Conservation (phyloP, 2,888 invertebrate species). For the Serripes groenlandicus region DNA sequence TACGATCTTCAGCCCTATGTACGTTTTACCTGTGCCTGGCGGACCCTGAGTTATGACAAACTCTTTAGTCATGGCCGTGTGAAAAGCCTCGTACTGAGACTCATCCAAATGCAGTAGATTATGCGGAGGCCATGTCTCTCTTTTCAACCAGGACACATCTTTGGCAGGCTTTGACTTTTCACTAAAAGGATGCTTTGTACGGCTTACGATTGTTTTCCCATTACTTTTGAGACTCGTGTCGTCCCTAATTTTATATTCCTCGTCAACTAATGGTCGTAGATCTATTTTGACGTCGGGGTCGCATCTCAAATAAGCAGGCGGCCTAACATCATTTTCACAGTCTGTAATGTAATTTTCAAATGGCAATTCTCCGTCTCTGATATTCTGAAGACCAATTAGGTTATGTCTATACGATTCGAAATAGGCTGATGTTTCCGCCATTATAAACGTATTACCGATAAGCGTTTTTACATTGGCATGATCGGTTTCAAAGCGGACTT, state of each 20-base stretch:
- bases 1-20: constrained; percentile 92
- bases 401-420: constrained; percentile 94
- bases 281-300: too few species aligned
- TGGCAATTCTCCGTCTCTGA: constrained; percentile 83
- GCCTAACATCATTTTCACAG: constrained; percentile 60
- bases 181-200: too few species aligned
- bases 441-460: constrained; percentile 84
- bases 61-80: constrained; percentile 81
- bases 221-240: too few species aligned
- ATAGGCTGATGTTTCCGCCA: constrained; percentile 92
- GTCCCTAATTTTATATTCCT: too few species aligned
- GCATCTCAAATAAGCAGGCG: constrained; percentile 70
- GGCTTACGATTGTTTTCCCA: too few species aligned
- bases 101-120: constrained; percentile 76
- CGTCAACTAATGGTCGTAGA: too few species aligned
- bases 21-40: constrained; percentile 95
- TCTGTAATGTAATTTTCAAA: constrained; percentile 72
- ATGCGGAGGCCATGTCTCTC: constrained; percentile 77
- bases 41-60: constrained; percentile 88
- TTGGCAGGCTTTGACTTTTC: too few species aligned
- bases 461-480: constrained; percentile 33
- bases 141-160: too few species aligned
- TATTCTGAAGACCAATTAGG: constrained; percentile 89
- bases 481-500: constrained; percentile 60
- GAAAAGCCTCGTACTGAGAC: constrained; percentile 80